Evolutionary conservation across 2,113 vertebrate species (phyloP), one percentile per base, ranked within the genome.

Genomic region (Cygnus atratus): DNA sequence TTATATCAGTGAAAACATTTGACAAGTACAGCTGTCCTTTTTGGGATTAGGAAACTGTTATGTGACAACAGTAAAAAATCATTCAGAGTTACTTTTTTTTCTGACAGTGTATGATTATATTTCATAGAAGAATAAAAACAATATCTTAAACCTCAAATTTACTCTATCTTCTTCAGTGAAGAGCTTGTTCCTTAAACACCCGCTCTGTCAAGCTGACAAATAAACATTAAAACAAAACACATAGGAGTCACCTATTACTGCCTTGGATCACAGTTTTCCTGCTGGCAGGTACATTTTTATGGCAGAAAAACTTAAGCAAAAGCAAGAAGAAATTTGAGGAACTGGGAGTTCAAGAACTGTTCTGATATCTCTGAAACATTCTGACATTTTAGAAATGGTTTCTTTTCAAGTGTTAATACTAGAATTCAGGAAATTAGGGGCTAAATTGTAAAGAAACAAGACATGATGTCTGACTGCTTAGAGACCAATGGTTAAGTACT

Each of bases 1-100:
- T 91, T 71, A 20, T 83, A 71, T 85, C 71, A 35, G 41, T 85
- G 75, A 91, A 91, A 95, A 85, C 11, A 44, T 83, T 93, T 95
- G 91, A 87, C 93, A 95, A 77, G 67, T 82, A 90, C 67, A 90
- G 72, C 63, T 94, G 91, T 92, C 67, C 55, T 85, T 74, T 85
- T 85, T 41, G 48, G 67, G 50, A 85, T 90, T 85, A 95, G 71
- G 77, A 91, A 96, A 88, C 72, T 77, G 71, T 66, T 93, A 77
- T 35, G 50, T 87, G 81, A 87, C 78, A 90, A 83, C 44, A 62
- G 50, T 41, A 70, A 84, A 96, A 91, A 87, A 66, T 96, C 17
- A 88, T 83, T 73, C 75, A 62, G 44, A 48, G n/a, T 65, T 5
- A 59, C 54, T 62, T 76, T 70, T 80, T 57, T 54, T 76, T 43